These are phyloP conservation scores for Labia minor DNA, from an alignment of 2,888 invertebrate genomes.

Conservation along the genomic window DNA sequence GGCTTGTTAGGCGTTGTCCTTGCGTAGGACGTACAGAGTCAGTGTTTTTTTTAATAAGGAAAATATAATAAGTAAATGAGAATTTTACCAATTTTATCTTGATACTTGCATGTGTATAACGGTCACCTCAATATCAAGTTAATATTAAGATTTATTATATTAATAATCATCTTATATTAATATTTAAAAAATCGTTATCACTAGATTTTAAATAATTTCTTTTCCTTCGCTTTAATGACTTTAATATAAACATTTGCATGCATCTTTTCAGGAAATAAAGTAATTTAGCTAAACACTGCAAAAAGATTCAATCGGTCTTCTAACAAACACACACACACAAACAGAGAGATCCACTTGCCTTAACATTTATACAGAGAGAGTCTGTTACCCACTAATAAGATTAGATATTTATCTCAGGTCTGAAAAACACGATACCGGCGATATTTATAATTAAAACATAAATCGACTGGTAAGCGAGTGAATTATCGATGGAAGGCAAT, in stretches of 20 bases:
- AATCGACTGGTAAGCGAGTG: conserved; percentile 1
- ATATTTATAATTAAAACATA: conserved; percentile 13
- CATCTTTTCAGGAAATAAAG: neutral
- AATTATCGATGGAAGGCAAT: neutral
- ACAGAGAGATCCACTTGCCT: neutral
- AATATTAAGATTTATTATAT: too few species aligned
- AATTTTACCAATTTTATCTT: too few species aligned
- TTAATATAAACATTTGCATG: neutral
- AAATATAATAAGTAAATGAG: too few species aligned
- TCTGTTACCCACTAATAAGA: neutral
- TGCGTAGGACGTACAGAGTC: too few species aligned
- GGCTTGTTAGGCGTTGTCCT: too few species aligned
- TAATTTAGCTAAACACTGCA: neutral
- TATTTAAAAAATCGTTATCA: too few species aligned
- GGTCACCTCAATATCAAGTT: too few species aligned
- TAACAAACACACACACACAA: neutral
- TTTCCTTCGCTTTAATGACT: neutral
- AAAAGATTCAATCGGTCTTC: neutral
- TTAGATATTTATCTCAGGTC: conserved; percentile 2
- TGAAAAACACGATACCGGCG: conserved; percentile 1
- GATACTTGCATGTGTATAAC: too few species aligned
- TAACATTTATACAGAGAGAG: too few species aligned
- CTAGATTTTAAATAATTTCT: too few species aligned
- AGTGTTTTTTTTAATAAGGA: too few species aligned
- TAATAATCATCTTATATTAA: too few species aligned